Evolutionary conservation across 2,797 vertebrate species (phyloP), one percentile per base, ranked within the genome.

Genomic region (Chloroceryle inda): DNA sequence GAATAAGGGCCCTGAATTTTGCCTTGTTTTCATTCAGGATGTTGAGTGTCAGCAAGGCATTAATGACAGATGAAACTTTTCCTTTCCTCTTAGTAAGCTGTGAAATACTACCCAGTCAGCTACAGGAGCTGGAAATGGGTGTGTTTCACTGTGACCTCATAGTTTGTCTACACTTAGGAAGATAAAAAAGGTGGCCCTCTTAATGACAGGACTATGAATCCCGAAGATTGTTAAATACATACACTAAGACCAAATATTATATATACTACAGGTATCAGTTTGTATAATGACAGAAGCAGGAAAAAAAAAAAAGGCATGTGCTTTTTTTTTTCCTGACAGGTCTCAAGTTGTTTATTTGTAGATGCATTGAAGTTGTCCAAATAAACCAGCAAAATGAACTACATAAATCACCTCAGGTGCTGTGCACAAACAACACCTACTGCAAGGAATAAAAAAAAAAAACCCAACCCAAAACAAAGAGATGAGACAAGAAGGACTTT

Each of bases 261-360:
- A 40, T 40, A 40, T 6, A 23, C 23, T 3, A 3, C 21, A 83
- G 50, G 95, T 89, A 50, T 58, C 29, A 53, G 37, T 72, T 63
- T 17, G 14, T 35, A 50, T 13, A 89, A 77, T 58, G 72, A 88
- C 79, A 81, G 52, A 92, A 69, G 24, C n/a, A 38, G 49, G 56
- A 5, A 61, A 80, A 35, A 40, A 53, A 33, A 80, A 92, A 24
- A 0, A 15, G 40, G 24, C 10, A 50, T 0, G 2, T 18, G 31
- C 6, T 88, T 83, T 83, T 84, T 26, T 79, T 82, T 49, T 35
- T 27, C 59, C 68, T 73, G 45, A 78, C 69, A 83, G 24, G 16
- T 68, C 40, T 89, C 64, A 69, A 88, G 66, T 72, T 50, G 22
- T 81, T 91, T 85, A 58, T 62, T 81, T 92, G 38, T 71, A 79